phyloP scores from a whole-genome alignment of 1,140 invertebrate genomes.

The Goniozus legneri region DNA sequence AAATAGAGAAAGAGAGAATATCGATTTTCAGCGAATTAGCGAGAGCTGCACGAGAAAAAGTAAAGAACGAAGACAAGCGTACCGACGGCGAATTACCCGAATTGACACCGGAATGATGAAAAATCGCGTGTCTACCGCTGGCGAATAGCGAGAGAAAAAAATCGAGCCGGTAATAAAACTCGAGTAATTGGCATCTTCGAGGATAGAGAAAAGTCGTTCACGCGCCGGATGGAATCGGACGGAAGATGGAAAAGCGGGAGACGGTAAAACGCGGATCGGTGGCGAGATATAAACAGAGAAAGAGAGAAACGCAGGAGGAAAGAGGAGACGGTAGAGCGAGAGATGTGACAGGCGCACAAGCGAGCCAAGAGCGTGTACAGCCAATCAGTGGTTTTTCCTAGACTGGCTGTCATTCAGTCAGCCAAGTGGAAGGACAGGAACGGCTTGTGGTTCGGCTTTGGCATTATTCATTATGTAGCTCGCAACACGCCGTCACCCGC shows the following conservation, averaged over 20 bases:
- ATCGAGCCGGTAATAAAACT: not conserved
- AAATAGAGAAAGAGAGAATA: too few species aligned
- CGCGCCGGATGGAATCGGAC: constrained; percentile 31
- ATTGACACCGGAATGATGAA: too few species aligned
- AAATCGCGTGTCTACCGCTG: not conserved
- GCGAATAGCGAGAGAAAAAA: not conserved
- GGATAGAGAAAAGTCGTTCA: constrained; percentile 26
- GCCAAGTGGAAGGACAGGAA: constrained; percentile 45
- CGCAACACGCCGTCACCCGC: constrained; percentile 49
- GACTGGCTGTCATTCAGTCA: constrained; percentile 50
- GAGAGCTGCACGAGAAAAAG: too few species aligned
- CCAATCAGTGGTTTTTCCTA: constrained; percentile 48
- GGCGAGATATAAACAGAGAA: constrained; percentile 4
- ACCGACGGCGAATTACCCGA: too few species aligned
- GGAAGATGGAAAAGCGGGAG: not conserved
- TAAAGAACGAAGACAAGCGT: too few species aligned
- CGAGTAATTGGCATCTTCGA: constrained; percentile 13
- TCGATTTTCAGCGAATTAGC: too few species aligned
- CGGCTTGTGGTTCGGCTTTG: constrained; percentile 46
- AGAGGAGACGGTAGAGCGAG: too few species aligned
- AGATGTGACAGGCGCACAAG: constrained; percentile 33
- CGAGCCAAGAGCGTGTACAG: constrained; percentile 31
- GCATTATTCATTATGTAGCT: constrained; percentile 52
- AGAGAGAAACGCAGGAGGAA: constrained; percentile 30
- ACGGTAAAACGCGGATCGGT: not conserved